Evolutionary conservation across 2,888 invertebrate genomes (phyloP).

Genomic region (Hecatera dysodea): DNA sequence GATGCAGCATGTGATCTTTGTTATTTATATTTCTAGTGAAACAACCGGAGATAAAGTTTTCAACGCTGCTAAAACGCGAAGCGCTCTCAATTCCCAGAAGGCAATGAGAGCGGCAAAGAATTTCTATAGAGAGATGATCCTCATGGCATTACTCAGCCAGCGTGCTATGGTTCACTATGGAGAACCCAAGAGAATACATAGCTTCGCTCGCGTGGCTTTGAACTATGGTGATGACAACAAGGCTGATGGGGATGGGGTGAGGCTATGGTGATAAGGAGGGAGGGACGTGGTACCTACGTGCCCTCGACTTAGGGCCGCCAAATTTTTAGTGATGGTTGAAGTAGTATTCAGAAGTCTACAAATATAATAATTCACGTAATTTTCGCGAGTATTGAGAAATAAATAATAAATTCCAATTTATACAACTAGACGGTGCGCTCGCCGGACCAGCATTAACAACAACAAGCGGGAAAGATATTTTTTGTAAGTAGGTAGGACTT

Average conservation of each 20-base stretch:
- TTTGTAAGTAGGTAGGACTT: too few species aligned
- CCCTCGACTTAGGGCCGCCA: too few species aligned
- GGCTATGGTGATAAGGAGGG: too few species aligned
- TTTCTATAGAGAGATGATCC: constrained; percentile 3
- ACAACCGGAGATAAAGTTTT: not conserved
- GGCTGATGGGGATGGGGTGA: not conserved
- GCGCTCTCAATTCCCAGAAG: not conserved
- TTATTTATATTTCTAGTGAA: not conserved
- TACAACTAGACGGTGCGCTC: too few species aligned
- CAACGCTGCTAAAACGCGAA: not conserved
- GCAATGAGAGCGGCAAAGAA: not conserved
- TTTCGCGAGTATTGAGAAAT: too few species aligned
- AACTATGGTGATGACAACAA: not conserved
- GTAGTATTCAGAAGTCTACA: too few species aligned
- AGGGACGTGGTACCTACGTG: too few species aligned
- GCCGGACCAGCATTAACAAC: too few species aligned
- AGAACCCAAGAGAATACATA: not conserved
- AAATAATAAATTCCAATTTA: too few species aligned
- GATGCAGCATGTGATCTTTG: not conserved
- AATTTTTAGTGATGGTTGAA: too few species aligned
- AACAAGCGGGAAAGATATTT: too few species aligned
- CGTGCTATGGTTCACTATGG: constrained; percentile 4
- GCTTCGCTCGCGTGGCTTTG: not conserved
- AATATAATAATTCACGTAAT: too few species aligned
- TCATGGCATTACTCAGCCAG: constrained; percentile 10